Evolutionary conservation across 2,797 vertebrate genomes (phyloP).

Genomic region (Sebastes oblongus): DNA sequence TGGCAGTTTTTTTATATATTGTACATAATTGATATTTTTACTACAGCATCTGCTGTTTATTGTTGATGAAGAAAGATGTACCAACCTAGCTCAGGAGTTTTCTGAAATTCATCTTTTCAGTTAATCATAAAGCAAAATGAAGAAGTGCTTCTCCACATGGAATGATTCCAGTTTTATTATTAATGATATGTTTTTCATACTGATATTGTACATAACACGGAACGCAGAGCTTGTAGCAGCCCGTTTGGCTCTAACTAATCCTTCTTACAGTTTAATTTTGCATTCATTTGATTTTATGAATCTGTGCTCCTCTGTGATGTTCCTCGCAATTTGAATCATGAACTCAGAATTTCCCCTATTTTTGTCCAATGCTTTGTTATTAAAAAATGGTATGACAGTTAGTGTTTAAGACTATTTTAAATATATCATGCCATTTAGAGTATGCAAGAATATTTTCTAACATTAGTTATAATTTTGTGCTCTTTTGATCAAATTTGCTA

Average conservation of each 20-base stretch:
- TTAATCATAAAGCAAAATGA: slow-evolving; percentile 15
- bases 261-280: neutral
- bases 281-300: neutral
- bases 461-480: slow-evolving; percentile 46
- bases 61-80: slow-evolving; percentile 2
- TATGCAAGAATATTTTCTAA: slow-evolving; percentile 38
- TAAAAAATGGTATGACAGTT: neutral
- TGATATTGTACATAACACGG: slow-evolving; percentile 25
- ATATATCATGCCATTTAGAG: slow-evolving; percentile 1
- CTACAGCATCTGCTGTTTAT: neutral
- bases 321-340: neutral
- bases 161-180: slow-evolving; percentile 5
- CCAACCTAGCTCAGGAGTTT: slow-evolving; percentile 42
- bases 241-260: slow-evolving; percentile 1
- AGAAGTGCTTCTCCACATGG: neutral
- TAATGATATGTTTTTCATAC: neutral
- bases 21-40: slow-evolving; percentile 14
- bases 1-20: slow-evolving; percentile 18
- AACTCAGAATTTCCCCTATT: neutral
- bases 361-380: neutral
- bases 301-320: neutral
- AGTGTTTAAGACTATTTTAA: slow-evolving; percentile 1
- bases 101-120: neutral
- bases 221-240: slow-evolving; percentile 12
- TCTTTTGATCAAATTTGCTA: slow-evolving; percentile 35